Conservation (phyloP, 2,113 vertebrate species). For the Plestiodon gilberti region DNA sequence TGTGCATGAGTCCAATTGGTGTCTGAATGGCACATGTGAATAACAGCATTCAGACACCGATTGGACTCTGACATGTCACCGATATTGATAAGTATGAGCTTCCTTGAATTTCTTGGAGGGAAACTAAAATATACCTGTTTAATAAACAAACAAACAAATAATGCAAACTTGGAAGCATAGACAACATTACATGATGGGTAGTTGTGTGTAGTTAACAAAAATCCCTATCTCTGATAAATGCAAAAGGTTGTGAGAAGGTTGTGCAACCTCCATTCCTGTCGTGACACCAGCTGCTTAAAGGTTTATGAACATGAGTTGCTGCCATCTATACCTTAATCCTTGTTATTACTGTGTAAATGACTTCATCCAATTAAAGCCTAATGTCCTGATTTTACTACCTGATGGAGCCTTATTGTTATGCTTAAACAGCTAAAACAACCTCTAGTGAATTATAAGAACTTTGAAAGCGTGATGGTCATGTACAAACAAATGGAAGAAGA, state of each 20-base stretch:
- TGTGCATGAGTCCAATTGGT: not conserved
- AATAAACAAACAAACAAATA: not conserved
- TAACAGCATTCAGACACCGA: too few species aligned
- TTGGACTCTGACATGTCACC: too few species aligned
- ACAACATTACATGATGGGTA: not conserved
- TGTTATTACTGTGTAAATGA: slow-evolving; percentile 64
- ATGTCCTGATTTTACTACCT: slow-evolving; percentile 65
- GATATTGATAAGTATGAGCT: too few species aligned
- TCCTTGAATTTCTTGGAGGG: not conserved
- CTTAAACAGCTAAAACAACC: slow-evolving; percentile 54
- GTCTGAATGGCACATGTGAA: not conserved
- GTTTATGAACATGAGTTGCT: slow-evolving; percentile 51
- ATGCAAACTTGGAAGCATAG: not conserved
- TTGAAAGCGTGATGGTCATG: slow-evolving; percentile 42
- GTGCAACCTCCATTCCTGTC: slow-evolving; percentile 38
- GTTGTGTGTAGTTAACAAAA: not conserved
- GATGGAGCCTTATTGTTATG: slow-evolving; percentile 51
- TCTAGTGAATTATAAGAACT: slow-evolving; percentile 53
- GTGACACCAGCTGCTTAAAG: slow-evolving; percentile 57
- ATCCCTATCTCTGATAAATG: not conserved
- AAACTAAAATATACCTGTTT: not conserved
- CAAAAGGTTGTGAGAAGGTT: slow-evolving; percentile 33
- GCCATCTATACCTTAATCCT: slow-evolving; percentile 54
- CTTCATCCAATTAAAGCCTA: slow-evolving; percentile 68
- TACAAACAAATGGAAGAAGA: not conserved